Base-by-base conservation (phyloP, 2,888 invertebrate species). In the Cryptocephalus moraei region DNA sequence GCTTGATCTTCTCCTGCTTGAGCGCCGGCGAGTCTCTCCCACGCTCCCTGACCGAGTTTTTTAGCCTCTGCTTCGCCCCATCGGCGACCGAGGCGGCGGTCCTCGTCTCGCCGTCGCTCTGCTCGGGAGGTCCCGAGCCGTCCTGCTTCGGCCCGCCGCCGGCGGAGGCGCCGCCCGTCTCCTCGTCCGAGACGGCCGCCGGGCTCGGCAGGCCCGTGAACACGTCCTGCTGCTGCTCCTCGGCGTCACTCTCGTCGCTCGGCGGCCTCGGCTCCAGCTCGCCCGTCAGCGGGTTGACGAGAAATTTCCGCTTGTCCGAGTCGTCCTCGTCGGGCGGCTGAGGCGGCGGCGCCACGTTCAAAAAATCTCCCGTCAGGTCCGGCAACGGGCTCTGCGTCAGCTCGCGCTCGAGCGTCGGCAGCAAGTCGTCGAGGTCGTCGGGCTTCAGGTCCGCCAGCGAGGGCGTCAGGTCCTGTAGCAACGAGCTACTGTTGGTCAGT, bases 261-360 rank as follows among this genome's bases (percentile, higher is more conserved):
- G 78, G 79, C 50, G 81, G 80, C 71, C 86, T 85, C 2, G 85
- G 82, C 62, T 91, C 91, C 62, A 92, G 75, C 64, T 89, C 84
- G 38, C 91, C 88, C 54, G 92, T 91, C 52, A 91, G 75, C 1
- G 92, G 91, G 74, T 92, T 93, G 58, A 92, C 90, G 40, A 92
- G 80, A 75, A 87, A 88, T 72, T 87, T 87, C 61, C 82, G 79
- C 67, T 78, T 80, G 63, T 83, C 83, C 4, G 47, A 81, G 49
- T 77, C 33, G 78, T 80, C 50, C 13, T 50, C 47, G 1, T 49
- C 47, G 4, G 49, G 49, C 4, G 54, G 49, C 22, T 49, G 50
- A 13, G 56, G 47, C 41, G 46, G 48, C 42, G 56, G 50, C 32
- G 51, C 52, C 8, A 47, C 53, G 22, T 54, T 52, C 9, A 60